Base-by-base conservation (phyloP, 2,888 invertebrate genomes). In the Sphaerolaimus hirsutus region DNA sequence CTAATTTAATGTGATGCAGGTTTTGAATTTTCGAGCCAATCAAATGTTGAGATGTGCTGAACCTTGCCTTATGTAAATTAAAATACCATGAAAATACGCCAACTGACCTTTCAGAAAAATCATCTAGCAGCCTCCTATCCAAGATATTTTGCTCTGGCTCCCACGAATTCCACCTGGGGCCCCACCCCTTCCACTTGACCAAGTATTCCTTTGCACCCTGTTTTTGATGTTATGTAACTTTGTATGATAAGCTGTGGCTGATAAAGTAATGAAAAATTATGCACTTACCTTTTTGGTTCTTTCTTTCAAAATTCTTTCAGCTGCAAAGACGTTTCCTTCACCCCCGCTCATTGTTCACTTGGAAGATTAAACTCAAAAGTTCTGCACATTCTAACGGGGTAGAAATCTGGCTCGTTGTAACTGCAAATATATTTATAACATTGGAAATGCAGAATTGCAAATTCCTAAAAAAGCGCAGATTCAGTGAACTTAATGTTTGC, bases 101-200 rank as follows among this genome's bases (percentile, higher is more conserved):
- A 2, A 29, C 45, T 3, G 14, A 45, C 45, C 45, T 4, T 27
- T 46, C 45, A 17, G 50, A 46, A 47, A 49, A 56, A 21, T 56
- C 54, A 19, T 50, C 46, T 5, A 56, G 48, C 1, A 56, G 48
- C 10, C 51, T 47, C 23, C 49, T 46, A 41, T 56, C 56, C 19
- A 56, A 46, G 25, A 56, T 56, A 45, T 56, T 56, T 35, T 54
- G 54, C 22, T 38, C 47, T 4, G 56, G 56, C 40, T 56, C 56
- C 56, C 56, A 56, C 7, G 56, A 53, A 37, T 56, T 54, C 35
- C 27, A 52, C 49, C 49, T 49, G 22, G 49, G 26, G 14, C 46
- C 46, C 55, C 55, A 55, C 2, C 52, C 54, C 43, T 55, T 55
- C 55, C 55, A 55, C 43, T 55, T 54, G 23, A 55, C 53, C 42